Evolutionary conservation across 2,888 invertebrate genomes (phyloP).

Genomic region (Candidula unifasciata): DNA sequence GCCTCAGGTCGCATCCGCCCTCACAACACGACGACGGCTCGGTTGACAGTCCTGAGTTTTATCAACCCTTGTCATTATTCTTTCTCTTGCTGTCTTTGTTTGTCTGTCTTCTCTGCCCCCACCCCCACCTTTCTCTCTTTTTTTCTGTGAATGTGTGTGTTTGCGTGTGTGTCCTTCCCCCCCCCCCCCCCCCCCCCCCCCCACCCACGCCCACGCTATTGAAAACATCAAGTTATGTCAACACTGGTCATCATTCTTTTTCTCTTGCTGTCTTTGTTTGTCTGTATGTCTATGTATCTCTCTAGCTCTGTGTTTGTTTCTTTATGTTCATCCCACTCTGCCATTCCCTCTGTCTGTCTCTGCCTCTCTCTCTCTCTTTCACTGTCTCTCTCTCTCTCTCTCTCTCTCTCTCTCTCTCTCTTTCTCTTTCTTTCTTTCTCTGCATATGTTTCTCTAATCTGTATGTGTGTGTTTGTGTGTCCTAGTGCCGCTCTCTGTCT

Average conservation of each 20-base stretch:
- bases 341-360: background rate
- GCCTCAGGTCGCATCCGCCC: no score
- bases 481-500: background rate
- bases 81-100: background rate
- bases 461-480: no score
- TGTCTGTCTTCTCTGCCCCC: background rate
- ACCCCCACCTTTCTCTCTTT: background rate
- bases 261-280: background rate
- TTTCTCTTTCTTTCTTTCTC: background rate
- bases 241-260: background rate
- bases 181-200: no score
- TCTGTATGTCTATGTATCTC: background rate
- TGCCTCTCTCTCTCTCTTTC: background rate
- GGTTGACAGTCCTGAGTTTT: no score
- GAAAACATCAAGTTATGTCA: background rate
- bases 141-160: background rate
- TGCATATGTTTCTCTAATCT: background rate
- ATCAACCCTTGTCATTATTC: no score
- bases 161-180: background rate
- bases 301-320: background rate
- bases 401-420: background rate
- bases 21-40: no score
- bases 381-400: background rate
- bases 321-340: background rate
- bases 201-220: no score